Conservation (phyloP, 2,113 vertebrate genomes). For the Siniperca chuatsi region DNA sequence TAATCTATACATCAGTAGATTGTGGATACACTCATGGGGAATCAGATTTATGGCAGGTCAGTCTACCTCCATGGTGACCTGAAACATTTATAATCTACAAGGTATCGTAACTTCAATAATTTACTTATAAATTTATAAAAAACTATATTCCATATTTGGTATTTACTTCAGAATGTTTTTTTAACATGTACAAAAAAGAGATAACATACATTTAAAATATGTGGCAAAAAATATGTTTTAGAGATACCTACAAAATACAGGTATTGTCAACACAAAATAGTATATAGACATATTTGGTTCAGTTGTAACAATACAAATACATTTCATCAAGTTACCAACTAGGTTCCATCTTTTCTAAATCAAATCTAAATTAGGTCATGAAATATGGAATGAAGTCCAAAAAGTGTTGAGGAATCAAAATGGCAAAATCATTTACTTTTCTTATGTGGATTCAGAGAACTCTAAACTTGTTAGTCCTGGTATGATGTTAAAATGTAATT, state of each 20-base stretch:
- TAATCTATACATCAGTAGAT: constrained; percentile 55
- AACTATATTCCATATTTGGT: too few relatives aligned
- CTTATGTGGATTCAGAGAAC: not conserved
- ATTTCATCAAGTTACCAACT: not conserved
- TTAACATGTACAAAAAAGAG: not conserved
- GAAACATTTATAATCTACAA: constrained; percentile 10
- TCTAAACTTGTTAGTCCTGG: not conserved
- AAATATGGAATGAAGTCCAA: not conserved
- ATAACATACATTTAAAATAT: not conserved
- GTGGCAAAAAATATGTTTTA: not conserved
- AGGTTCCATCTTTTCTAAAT: not conserved
- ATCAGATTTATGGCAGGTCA: constrained; percentile 19
- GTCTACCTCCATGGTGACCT: constrained; percentile 1
- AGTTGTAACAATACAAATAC: not conserved
- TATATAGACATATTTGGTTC: not conserved
- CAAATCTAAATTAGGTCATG: not conserved
- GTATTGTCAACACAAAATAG: not conserved
- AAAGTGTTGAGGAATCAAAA: not conserved
- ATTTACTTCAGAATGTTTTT: not conserved
- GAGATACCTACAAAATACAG: not conserved
- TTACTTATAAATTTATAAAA: not conserved
- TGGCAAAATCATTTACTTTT: not conserved
- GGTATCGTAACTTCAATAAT: not conserved
- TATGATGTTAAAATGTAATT: constrained; percentile 8
- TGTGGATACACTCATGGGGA: constrained; percentile 29